Evolutionary conservation across 2,113 vertebrate species (phyloP).

Genomic region (Varanus komodoensis): DNA sequence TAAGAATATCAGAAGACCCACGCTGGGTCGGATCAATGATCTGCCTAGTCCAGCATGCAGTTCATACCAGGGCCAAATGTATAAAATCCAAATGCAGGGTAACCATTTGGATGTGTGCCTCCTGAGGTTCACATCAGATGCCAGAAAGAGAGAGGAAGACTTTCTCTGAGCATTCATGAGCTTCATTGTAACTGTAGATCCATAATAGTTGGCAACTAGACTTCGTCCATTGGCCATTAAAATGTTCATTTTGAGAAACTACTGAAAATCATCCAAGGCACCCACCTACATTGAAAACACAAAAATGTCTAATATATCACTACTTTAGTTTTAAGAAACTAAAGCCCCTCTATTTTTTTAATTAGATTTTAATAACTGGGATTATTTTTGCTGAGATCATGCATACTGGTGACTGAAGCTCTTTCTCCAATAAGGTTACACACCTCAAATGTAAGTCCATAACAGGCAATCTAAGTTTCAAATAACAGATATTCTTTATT

Average conservation of each 20-base stretch:
- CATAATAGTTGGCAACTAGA: not conserved
- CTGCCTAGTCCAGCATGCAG: too few species aligned
- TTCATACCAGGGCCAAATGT: too few species aligned
- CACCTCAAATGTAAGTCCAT: not conserved
- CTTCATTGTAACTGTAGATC: not conserved
- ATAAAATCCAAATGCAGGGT: too few species aligned
- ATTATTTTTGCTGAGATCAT: not conserved
- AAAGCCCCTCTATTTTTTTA: not conserved
- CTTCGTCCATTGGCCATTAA: not conserved
- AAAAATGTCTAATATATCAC: not conserved
- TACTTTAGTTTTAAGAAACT: not conserved
- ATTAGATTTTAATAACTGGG: not conserved
- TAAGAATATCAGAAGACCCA: too few species aligned
- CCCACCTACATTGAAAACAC: not conserved
- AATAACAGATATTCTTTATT: slow-evolving; percentile 54
- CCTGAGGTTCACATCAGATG: too few species aligned
- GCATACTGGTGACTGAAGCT: not conserved
- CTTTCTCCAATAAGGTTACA: too few species aligned
- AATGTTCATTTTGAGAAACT: not conserved
- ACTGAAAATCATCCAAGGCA: not conserved
- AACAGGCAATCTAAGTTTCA: slow-evolving; percentile 29
- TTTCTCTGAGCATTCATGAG: not conserved
- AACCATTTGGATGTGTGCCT: too few species aligned
- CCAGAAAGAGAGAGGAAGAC: not conserved
- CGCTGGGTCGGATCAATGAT: too few species aligned